Base-by-base conservation (phyloP, 2,113 vertebrate species). In the Onychostruthus taczanowskii region DNA sequence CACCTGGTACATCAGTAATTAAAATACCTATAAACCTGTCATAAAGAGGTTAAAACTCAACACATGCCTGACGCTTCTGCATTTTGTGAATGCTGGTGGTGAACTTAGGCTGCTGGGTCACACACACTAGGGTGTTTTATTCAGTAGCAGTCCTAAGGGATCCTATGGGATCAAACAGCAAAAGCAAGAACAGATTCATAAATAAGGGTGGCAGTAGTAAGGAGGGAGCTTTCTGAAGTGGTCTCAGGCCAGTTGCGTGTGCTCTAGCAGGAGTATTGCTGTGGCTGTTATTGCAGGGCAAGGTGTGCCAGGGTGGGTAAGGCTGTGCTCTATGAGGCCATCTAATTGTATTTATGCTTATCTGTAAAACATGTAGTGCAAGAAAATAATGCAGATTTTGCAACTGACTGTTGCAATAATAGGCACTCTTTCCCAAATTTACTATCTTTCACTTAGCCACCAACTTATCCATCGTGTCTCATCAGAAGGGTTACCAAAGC, bases 191-290 rank as follows among this genome's bases (percentile, higher is more conserved):
- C 28, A 37, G 24, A 47, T 8, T 18, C 11, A 43, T 55, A 46
- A 53, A 53, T n/a, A 77, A 49, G 22, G 17, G 13, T 58, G 31
- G 35, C 33, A 70, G n/a, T 9, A 84, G 58, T 7, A 41, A 7
- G 24, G 49, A 64, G 13, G 16, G 82, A 90, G 15, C 14, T 13
- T 52, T 85, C 21, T 35, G 37, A 39, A 70, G 28, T 19, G 2
- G 5, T 3, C 47, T 80, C 5, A 5, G 39, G 18, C 16, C 46
- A 50, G 19, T 0, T 58, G 21, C 1, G 0, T 1, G 1, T 49
- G 28, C 13, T 67, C 20, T 5, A 72, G 61, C 18, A 53, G 31
- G 7, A 74, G 7, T 1, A 0, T 10, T 69, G 31, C 22, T 84
- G 28, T 49, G 50, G 30, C 56, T 66, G 4, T 21, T 53, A 6